A percentile compares a stretch with the other conserved stretches of the same genome.
Conservation (phyloP, 2,797 vertebrate genomes). For the Tiaroga cobitis region DNA sequence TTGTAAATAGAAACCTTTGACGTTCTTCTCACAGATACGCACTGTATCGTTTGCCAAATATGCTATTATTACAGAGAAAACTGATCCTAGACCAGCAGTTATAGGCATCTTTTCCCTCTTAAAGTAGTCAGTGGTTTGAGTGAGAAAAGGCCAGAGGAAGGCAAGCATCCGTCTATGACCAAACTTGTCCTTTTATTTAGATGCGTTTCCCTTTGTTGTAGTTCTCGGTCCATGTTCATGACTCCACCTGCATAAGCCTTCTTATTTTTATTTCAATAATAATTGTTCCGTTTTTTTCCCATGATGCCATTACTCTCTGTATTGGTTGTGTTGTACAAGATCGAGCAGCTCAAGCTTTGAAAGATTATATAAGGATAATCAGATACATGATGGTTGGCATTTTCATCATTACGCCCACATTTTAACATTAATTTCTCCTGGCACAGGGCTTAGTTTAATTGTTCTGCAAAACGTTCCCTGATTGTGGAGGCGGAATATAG, state of each 20-base stretch:
- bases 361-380: constrained; percentile 13
- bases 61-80: neutral
- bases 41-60: neutral
- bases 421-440: neutral
- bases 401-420: constrained; percentile 5
- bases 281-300: neutral
- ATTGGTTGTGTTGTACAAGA: neutral
- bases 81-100: neutral
- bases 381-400: neutral
- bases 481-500: constrained; percentile 6
- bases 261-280: neutral
- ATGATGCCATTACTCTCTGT: neutral
- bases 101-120: neutral
- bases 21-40: neutral
- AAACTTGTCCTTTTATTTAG: constrained; percentile 11
- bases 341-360: neutral
- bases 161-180: neutral
- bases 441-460: neutral
- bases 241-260: neutral
- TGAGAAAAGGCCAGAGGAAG: neutral
- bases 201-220: neutral
- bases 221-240: neutral
- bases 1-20: neutral
- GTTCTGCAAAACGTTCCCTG: neutral
- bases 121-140: neutral